A percentile compares a stretch with the other conserved stretches of the same genome.
phyloP scores from a whole-genome alignment of 2,888 invertebrate genomes.

The Eristalinus aeneus region DNA sequence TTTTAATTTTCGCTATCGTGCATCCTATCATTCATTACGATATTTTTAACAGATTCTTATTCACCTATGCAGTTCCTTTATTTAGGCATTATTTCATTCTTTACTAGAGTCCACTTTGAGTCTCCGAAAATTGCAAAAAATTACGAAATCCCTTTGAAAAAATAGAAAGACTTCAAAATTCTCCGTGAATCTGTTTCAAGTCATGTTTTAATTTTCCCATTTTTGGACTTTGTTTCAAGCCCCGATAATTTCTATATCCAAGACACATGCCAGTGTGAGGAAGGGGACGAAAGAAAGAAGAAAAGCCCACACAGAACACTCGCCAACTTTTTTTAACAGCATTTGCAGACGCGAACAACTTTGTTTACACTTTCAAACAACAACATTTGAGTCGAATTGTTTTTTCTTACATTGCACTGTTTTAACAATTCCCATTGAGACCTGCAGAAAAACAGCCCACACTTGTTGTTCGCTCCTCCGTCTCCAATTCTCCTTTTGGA shows the following conservation, averaged over 20 bases:
- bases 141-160: too few relatives aligned
- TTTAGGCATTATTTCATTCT: too few relatives aligned
- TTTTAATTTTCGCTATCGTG: too few relatives aligned
- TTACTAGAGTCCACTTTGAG: too few relatives aligned
- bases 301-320: background rate
- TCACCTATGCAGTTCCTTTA: too few relatives aligned
- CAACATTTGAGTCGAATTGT: background rate
- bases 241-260: too few relatives aligned
- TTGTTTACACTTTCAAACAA: background rate
- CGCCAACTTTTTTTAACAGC: background rate
- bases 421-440: slow-evolving; percentile 30
- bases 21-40: too few relatives aligned
- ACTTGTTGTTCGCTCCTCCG: background rate
- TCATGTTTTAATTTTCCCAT: too few relatives aligned
- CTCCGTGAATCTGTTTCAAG: too few relatives aligned
- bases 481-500: background rate
- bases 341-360: background rate
- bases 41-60: too few relatives aligned
- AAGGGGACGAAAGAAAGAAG: background rate
- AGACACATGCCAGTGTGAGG: background rate
- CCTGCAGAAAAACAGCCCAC: background rate
- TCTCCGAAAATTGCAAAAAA: too few relatives aligned
- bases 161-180: too few relatives aligned
- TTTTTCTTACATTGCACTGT: background rate
- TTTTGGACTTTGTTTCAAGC: background rate